Evolutionary conservation across 2,113 vertebrate species (phyloP).

Genomic region (Ploceus nigricollis): DNA sequence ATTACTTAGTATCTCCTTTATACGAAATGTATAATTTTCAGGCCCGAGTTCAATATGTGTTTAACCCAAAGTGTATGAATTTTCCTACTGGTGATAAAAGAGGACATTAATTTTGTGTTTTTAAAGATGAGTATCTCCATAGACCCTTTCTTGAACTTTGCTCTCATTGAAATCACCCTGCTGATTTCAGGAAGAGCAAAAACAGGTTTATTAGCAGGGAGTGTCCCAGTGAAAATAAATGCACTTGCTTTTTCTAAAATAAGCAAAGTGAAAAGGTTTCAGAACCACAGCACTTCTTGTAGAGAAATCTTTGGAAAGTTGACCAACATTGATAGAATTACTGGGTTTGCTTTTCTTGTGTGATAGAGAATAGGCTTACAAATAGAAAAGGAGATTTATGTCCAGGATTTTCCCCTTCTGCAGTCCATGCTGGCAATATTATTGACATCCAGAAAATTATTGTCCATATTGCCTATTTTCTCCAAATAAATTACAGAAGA

Average conservation of each 20-base stretch:
- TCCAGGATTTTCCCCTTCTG: neutral
- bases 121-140: neutral
- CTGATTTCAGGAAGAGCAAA: neutral
- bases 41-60: neutral
- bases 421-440: neutral
- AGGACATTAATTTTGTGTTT: neutral
- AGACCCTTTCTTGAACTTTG: neutral
- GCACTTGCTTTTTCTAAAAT: neutral
- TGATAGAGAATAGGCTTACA: neutral
- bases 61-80: neutral
- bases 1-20: neutral
- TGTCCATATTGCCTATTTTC: neutral
- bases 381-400: neutral
- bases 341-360: neutral
- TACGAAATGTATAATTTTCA: constrained; percentile 14
- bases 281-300: neutral
- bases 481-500: neutral
- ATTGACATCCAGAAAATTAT: neutral
- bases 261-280: neutral
- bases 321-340: neutral
- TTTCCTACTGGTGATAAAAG: neutral
- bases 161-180: neutral
- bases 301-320: neutral
- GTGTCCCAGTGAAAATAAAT: neutral
- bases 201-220: neutral